Conservation (phyloP, 2,113 vertebrate species). For the Panurus biarmicus region DNA sequence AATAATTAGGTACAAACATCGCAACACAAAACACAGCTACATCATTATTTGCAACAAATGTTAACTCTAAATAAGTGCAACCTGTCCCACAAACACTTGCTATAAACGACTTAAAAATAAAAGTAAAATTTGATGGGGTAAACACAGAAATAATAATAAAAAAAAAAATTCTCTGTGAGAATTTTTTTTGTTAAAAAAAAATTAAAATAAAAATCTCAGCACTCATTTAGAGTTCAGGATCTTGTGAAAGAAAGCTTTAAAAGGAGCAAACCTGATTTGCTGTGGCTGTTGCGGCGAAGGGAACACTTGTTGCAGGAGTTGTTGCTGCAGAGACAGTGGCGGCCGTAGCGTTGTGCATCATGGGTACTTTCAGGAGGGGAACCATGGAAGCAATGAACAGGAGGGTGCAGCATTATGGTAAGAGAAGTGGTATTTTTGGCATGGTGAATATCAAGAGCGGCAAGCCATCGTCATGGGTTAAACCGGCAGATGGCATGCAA, state of each 20-base stretch:
- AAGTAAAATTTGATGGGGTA: conserved; percentile 82
- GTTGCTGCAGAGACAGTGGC: conserved; percentile 99
- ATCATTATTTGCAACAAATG: conserved; percentile 86
- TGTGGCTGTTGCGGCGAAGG: conserved; percentile 99
- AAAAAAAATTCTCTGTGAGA: conserved; percentile 81
- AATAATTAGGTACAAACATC: conserved; percentile 81
- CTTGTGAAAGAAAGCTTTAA: conserved; percentile 99
- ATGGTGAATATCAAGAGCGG: conserved; percentile 92
- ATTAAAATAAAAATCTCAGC: conserved; percentile 70
- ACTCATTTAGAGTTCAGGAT: conserved; percentile 98
- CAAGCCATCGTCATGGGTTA: conserved; percentile 95
- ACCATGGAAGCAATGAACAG: conserved; percentile 90
- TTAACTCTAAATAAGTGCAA: conserved; percentile 99
- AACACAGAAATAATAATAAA: conserved; percentile 70
- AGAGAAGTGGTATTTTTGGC: conserved; percentile 86
- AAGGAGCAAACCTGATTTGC: conserved; percentile 99
- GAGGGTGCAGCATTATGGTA: conserved; percentile 96
- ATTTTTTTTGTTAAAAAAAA: conserved; percentile 75
- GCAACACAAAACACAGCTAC: conserved; percentile 92
- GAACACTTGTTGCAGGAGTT: conserved; percentile 99
- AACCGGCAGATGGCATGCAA: conserved; percentile 98
- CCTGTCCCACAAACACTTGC: conserved; percentile 77
- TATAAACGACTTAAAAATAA: conserved; percentile 76
- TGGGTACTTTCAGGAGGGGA: conserved; percentile 95
- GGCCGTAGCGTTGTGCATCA: conserved; percentile 99